These are phyloP conservation scores for Dromaius novaehollandiae DNA, from an alignment of 2,113 vertebrate species.

Conservation along the genomic window DNA sequence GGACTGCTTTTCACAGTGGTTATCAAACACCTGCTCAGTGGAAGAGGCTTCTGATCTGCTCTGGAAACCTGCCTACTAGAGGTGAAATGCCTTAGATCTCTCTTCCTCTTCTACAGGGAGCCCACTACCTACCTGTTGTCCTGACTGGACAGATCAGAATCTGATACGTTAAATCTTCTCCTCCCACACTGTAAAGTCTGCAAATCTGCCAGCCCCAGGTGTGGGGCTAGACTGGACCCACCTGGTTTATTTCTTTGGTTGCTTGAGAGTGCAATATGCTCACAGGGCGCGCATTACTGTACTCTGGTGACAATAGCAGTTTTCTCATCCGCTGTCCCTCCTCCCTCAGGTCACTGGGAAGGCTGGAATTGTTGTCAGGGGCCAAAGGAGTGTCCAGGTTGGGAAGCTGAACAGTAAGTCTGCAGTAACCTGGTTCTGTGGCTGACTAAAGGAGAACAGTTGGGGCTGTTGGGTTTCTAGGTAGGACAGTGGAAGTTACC, in stretches of 20 bases:
- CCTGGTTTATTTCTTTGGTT: not conserved
- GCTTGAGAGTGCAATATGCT: not conserved
- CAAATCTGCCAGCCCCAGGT: not conserved
- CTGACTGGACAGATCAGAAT: not conserved
- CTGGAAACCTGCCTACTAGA: not conserved
- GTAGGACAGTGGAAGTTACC: not conserved
- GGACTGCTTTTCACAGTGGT: not conserved
- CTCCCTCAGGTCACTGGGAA: slow-evolving; percentile 57
- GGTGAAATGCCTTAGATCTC: not conserved
- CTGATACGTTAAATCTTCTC: not conserved
- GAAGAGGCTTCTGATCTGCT: not conserved
- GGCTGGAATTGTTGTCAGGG: slow-evolving; percentile 50
- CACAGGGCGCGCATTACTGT: not conserved
- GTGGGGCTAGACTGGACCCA: not conserved
- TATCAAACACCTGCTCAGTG: not conserved
- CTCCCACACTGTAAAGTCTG: not conserved
- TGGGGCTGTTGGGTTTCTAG: not conserved
- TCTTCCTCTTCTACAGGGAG: not conserved
- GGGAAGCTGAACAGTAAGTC: slow-evolving; percentile 59
- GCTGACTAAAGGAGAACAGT: not conserved
- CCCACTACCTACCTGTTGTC: not conserved
- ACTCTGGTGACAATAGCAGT: not conserved
- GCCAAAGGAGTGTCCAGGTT: not conserved
- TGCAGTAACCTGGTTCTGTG: not conserved
- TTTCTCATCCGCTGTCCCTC: not conserved